Evolutionary conservation across 2,888 invertebrate species (phyloP).

Genomic region (Morinoia aosen): DNA sequence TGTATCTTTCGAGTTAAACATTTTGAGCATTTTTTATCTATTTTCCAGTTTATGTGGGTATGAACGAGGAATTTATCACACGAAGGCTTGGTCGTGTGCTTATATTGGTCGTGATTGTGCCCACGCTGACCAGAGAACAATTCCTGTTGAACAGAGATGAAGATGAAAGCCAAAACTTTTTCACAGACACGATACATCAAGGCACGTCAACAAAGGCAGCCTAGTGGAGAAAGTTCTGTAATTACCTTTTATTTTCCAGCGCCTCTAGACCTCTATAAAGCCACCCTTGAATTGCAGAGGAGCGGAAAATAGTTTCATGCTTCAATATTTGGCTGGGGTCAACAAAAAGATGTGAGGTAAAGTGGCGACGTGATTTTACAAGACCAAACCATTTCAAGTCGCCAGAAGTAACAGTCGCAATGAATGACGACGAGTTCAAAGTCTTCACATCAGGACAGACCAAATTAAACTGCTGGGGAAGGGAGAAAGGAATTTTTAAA

Average conservation of each 20-base stretch:
- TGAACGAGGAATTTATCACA: background rate
- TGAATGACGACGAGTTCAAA: no score
- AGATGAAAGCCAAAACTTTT: background rate
- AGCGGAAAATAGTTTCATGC: background rate
- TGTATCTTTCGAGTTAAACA: background rate
- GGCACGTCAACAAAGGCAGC: background rate
- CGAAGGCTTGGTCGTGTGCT: background rate
- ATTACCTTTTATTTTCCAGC: background rate
- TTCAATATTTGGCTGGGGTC: background rate
- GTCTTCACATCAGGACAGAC: no score
- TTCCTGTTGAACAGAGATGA: background rate
- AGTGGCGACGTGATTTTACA: background rate
- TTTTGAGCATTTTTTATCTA: background rate
- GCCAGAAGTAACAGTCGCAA: no score
- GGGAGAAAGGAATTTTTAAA: no score
- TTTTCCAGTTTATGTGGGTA: background rate
- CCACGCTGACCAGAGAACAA: background rate
- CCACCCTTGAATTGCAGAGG: background rate
- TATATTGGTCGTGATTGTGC: background rate
- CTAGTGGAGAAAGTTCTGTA: background rate
- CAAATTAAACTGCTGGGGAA: no score
- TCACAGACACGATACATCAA: background rate
- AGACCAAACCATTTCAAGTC: no score
- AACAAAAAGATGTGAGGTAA: background rate
- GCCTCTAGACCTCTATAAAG: background rate